Base-by-base conservation (phyloP, 2,888 invertebrate species). In the Baronia brevicornis region DNA sequence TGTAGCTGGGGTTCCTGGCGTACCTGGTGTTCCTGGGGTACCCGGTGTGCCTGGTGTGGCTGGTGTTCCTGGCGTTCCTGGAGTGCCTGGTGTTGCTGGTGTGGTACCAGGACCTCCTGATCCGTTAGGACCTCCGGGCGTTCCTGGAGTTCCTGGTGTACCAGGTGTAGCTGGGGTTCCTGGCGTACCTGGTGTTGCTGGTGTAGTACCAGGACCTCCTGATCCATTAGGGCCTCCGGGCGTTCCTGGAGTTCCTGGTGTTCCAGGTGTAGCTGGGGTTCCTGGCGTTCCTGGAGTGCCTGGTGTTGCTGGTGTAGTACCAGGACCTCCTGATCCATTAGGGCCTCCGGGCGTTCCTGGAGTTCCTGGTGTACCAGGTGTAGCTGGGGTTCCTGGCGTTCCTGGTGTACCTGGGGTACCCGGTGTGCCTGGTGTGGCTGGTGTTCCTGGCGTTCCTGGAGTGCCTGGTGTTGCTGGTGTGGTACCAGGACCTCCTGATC, bases 321-420 rank as follows among this genome's bases (percentile, higher is more conserved):
- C 36, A 61, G n/a, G n/a, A n/a, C n/a, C n/a, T n/a, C 42, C 46
- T 24, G 15, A 25, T 2, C 30, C 27, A 3, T 23, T 18, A 25
- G 31, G 31, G 1, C 8, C 19, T 9, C 24, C 32, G 7, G 27
- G 36, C 1, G 30, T 14, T 14, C 11, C 8, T 6, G 20, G 13
- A 10, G 22, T 3, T 6, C 20, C 24, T 13, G 18, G 17, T 1
- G 29, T 8, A 1, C 25, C 13, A 7, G 15, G 9, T 1, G 12
- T 5, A 2, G 21, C 41, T 1, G 34, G 35, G 4, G 13, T 5
- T 1, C 35, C 36, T 20, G 43, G 41, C 6, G 4, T 15, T 9
- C 31, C 31, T 23, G 32, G 35, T 5, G 18, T 12, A 5, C 19
- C 33, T 26, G 30, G 36, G 1, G 20, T 31, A n/a, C 20, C 32